Conservation (phyloP, 2,888 invertebrate genomes). For the Clusia tigrina region DNA sequence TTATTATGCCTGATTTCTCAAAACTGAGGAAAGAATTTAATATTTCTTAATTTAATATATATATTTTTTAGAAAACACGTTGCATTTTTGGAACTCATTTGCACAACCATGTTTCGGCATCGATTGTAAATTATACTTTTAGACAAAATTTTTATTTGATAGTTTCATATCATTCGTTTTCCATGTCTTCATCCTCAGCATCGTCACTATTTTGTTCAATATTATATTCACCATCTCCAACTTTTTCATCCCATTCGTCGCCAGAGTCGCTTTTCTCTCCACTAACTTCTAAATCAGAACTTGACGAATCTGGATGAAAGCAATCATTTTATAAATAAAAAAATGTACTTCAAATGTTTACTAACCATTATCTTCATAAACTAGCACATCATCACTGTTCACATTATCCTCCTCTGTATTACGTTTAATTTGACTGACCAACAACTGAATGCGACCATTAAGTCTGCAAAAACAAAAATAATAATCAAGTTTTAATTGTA, state of each 20-base stretch:
- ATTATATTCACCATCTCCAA: constrained; percentile 42
- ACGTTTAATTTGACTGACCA: constrained; percentile 61
- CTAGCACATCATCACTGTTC: constrained; percentile 52
- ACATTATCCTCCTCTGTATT: constrained; percentile 54
- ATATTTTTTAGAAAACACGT: no score
- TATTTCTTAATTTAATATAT: no score
- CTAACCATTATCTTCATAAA: constrained; percentile 59
- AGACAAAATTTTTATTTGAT: no score
- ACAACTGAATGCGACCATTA: constrained; percentile 58
- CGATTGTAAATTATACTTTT: no score
- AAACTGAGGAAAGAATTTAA: no score
- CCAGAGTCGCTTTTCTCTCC: constrained; percentile 42
- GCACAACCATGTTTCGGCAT: no score
- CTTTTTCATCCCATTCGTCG: constrained; percentile 49
- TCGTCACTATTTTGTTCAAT: constrained; percentile 11
- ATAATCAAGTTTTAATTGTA: no score
- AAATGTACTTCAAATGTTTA: neutral
- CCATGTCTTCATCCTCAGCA: constrained; percentile 35
- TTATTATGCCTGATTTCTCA: no score
- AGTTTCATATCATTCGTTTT: no score
- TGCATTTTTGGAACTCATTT: no score
- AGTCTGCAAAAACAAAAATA: constrained; percentile 50
- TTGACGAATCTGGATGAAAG: constrained; percentile 42
- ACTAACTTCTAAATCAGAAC: constrained; percentile 47
- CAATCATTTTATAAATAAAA: neutral